Percentiles rank a stretch among this genome's conserved stretches.
phyloP scores from a whole-genome alignment of 2,113 vertebrate genomes.

The Rhadina sibilatrix region DNA sequence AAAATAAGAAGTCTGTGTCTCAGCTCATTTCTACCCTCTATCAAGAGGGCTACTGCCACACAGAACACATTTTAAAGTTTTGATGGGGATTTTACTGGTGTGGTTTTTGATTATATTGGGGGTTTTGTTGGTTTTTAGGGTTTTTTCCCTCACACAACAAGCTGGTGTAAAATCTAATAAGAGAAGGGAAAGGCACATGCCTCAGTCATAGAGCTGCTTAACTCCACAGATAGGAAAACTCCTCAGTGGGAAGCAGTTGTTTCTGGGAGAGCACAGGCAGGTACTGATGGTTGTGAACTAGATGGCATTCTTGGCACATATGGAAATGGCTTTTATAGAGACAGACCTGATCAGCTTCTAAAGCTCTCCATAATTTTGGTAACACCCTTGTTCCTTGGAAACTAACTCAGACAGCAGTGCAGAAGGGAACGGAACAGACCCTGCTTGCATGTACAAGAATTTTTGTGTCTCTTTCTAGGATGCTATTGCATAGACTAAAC shows the following conservation, averaged over 20 bases:
- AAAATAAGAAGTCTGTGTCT: background rate
- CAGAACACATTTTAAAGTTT: background rate
- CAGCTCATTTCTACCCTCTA: background rate
- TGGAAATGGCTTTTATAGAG: background rate
- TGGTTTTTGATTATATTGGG: background rate
- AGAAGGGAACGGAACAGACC: background rate
- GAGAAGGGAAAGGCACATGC: background rate
- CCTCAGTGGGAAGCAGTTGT: background rate
- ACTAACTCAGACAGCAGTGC: background rate
- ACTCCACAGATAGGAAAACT: background rate
- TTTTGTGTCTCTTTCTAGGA: background rate
- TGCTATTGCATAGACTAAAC: background rate
- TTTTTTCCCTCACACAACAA: background rate
- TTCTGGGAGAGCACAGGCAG: background rate
- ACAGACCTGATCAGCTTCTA: background rate
- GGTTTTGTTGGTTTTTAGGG: background rate
- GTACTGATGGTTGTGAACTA: background rate
- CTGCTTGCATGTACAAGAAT: background rate
- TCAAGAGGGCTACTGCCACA: background rate
- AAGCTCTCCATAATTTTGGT: background rate
- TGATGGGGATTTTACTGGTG: background rate
- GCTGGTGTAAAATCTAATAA: background rate
- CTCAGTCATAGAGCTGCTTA: background rate
- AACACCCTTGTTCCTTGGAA: background rate
- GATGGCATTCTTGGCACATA: background rate